Base-by-base conservation (phyloP, 2,888 invertebrate species). In the Scelioninae gen. 2 region DNA sequence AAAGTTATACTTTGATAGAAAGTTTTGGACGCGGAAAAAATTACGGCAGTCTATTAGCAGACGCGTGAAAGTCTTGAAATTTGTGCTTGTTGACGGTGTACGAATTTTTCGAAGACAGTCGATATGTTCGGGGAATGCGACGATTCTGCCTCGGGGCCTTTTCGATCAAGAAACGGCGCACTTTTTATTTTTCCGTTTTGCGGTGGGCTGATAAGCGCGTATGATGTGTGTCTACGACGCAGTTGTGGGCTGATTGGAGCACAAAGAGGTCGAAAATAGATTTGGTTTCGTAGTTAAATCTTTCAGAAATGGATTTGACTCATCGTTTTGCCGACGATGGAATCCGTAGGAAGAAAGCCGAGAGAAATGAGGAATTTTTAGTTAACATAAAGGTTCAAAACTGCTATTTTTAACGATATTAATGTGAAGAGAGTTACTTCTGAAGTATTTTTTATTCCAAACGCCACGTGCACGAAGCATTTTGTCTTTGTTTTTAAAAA, bases 21-120 rank as follows among this genome's bases (percentile, higher is more conserved):
- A 63, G 63, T 63, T 63, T 63, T 43, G 22, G 52, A 52, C 63
- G 43, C 31, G 19, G 22, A 37, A 25, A 33, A 63, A 50, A 52
- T 63, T 31, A 52, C 43, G 37, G 10, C 16, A 43, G 43, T 52
- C 52, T 52, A 52, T 63, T 52, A 63, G 33, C 13, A 22, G 10
- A 19, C 16, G 52, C 31, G 63, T 43, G 63, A 52, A 63, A 63
- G 63, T 63, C 48, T 31, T 61, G 37, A 63, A 63, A 63, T 63
- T 43, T n/a, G 19, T 19, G 18, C 7, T 52, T 22, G 2, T 43
- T 41, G 33, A 52, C 28, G 63, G 43, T 13, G 22, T 45, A 18
- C 9, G 45, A 61, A 46, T 46, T 25, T 35, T 31, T 13, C 5
- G 7, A 39, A 18, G 18, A 33, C 16, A 1, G 22, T 4, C 22